Evolutionary conservation across 2,797 vertebrate species (phyloP).

Genomic region (Sitta carolinensis): DNA sequence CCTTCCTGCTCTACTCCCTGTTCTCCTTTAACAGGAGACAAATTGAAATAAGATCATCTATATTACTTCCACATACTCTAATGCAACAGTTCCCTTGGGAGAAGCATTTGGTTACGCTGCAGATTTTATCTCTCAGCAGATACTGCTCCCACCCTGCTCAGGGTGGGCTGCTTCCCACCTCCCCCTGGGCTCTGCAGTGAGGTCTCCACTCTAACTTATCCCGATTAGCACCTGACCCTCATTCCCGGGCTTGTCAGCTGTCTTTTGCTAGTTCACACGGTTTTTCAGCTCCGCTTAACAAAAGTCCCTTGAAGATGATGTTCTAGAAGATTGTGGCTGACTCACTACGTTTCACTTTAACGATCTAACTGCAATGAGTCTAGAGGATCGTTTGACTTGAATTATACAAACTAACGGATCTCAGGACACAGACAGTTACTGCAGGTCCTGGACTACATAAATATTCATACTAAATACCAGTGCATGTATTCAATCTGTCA

Average conservation of each 20-base stretch:
- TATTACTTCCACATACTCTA: background rate
- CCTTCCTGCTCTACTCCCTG: background rate
- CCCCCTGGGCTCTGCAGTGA: background rate
- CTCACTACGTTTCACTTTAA: background rate
- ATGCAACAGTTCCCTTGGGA: background rate
- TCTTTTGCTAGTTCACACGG: background rate
- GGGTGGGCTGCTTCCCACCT: background rate
- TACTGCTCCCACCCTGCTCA: background rate
- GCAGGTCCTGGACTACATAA: background rate
- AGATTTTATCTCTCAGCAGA: background rate
- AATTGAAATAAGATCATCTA: background rate
- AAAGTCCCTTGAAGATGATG: background rate
- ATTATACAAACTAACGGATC: conserved; percentile 6
- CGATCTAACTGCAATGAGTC: background rate
- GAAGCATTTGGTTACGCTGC: background rate
- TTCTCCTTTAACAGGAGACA: background rate
- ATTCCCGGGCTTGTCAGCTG: background rate
- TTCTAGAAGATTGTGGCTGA: background rate
- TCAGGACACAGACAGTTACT: background rate
- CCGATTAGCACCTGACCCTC: background rate
- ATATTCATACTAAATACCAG: background rate
- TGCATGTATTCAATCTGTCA: background rate
- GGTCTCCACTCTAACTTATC: background rate
- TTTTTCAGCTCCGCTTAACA: conserved; percentile 1
- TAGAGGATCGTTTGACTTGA: background rate